Evolutionary conservation across 1,140 invertebrate species (phyloP).

Genomic region (Sycophila sp.): DNA sequence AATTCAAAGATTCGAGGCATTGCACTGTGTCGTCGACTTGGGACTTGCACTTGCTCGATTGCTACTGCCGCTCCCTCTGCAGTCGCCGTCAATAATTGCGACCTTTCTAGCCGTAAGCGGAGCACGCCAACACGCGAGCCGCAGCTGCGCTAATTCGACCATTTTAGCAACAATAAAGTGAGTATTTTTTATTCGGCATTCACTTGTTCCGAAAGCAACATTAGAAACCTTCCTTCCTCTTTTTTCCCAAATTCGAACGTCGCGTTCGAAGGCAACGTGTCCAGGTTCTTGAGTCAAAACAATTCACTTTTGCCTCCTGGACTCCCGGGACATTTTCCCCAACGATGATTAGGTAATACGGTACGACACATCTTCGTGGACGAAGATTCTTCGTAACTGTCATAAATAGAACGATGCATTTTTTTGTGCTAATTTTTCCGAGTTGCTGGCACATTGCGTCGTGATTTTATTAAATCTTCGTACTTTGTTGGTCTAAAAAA

Average conservation of each 20-base stretch:
- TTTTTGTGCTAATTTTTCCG: not conserved
- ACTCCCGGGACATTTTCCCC: not conserved
- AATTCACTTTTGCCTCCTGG: too few species aligned
- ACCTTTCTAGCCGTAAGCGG: not conserved
- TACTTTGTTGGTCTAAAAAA: too few species aligned
- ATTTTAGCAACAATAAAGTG: not conserved
- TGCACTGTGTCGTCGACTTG: too few species aligned
- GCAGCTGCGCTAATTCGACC: not conserved
- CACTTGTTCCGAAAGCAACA: not conserved
- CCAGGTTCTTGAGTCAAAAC: too few species aligned
- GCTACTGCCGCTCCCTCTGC: not conserved
- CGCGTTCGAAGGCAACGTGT: too few species aligned
- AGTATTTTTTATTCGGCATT: not conserved
- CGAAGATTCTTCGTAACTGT: not conserved
- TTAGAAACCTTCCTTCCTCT: not conserved
- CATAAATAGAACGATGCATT: not conserved
- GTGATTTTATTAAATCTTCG: too few species aligned
- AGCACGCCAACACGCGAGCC: not conserved
- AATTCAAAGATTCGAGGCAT: too few species aligned
- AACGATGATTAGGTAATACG: slow-evolving; percentile 9
- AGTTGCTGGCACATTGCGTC: too few species aligned
- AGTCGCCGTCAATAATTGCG: not conserved
- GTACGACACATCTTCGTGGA: not conserved
- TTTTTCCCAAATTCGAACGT: not conserved
- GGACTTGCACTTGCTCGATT: too few species aligned